Conservation (phyloP, 1,140 invertebrate genomes). For the Piezodorus guildinii region DNA sequence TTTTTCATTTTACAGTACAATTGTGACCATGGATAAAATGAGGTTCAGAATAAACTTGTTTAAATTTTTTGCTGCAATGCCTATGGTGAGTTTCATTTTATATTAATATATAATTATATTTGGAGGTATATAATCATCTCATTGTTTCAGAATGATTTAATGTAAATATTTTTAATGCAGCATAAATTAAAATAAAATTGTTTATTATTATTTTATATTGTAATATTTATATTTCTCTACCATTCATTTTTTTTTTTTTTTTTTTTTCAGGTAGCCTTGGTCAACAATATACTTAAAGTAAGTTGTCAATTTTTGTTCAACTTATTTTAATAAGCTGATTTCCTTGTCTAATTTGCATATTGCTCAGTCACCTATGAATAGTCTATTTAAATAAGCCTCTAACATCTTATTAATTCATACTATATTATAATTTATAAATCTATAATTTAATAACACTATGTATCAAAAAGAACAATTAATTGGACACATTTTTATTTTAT, state of each 20-base stretch:
- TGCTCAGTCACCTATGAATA: no score
- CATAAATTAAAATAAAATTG: constrained; percentile 25
- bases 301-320: constrained; percentile 22
- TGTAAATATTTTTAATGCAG: constrained; percentile 17
- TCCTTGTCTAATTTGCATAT: no score
- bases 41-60: constrained; percentile 64
- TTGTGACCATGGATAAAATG: constrained; percentile 72
- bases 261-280: constrained; percentile 62
- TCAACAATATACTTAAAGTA: constrained; percentile 83
- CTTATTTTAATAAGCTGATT: no score
- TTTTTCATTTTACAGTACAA: constrained; percentile 55
- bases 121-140: no score
- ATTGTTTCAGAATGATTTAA: no score
- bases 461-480: no score
- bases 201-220: constrained; percentile 22
- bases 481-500: no score
- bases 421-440: background rate
- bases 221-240: constrained; percentile 21
- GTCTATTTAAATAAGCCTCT: background rate
- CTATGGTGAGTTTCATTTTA: constrained; percentile 49
- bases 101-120: no score
- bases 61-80: constrained; percentile 69
- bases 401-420: background rate
- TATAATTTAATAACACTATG: background rate
- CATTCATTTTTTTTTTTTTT: constrained; percentile 28